phyloP scores from a whole-genome alignment of 53 echinoderm and acorn worm species.

The Henricia sp. region DNA sequence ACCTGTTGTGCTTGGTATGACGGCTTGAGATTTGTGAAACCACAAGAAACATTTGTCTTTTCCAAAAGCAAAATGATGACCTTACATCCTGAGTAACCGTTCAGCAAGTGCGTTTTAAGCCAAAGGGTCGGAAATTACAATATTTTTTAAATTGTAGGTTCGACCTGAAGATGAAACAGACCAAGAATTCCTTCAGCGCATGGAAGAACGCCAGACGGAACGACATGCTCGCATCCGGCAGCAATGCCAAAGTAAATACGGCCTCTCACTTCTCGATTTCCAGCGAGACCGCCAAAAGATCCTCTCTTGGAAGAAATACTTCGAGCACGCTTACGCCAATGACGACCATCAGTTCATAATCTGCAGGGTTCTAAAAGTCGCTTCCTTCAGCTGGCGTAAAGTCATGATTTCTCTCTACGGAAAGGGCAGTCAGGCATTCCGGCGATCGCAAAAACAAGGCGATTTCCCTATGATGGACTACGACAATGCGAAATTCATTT shows the following conservation, averaged over 20 bases:
- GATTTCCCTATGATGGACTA: constrained; percentile 18
- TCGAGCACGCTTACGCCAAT: constrained; percentile 37
- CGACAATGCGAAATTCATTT: neutral
- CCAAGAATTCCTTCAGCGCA: constrained; percentile 14
- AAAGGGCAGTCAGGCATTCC: neutral
- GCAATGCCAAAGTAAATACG: neutral
- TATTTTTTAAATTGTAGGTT: neutral
- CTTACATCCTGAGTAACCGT: too few relatives aligned
- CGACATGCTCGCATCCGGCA: neutral
- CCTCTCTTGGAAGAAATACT: constrained; percentile 12
- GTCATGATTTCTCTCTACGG: constrained; percentile 28
- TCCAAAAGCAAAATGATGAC: too few relatives aligned
- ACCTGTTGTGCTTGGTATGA: too few relatives aligned
- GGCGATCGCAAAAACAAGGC: neutral
- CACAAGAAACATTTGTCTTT: too few relatives aligned
- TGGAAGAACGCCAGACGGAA: constrained; percentile 5
- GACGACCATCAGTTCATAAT: constrained; percentile 37
- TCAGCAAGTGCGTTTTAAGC: too few relatives aligned
- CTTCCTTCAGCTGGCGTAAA: constrained; percentile 33
- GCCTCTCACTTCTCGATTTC: constrained; percentile 11
- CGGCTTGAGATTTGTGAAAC: too few relatives aligned
- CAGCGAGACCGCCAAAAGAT: constrained; percentile 8
- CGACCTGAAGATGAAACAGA: constrained; percentile 11
- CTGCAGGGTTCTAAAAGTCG: constrained; percentile 6
- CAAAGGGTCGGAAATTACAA: too few relatives aligned